phyloP scores from a whole-genome alignment of 1,140 invertebrate genomes.

The Calosoma granatense region DNA sequence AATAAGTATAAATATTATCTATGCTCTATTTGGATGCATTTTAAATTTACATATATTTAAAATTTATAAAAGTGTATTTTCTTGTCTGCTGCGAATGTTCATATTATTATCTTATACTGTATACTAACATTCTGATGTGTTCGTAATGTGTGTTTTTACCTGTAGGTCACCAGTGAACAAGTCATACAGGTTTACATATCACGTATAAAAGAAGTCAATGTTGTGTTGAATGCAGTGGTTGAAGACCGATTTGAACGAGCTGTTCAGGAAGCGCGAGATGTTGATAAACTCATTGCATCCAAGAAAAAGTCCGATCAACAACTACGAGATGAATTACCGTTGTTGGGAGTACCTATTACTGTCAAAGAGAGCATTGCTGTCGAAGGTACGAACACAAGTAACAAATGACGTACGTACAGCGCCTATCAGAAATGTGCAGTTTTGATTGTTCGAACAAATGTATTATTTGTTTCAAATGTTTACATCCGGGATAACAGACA shows the following conservation, averaged over 20 bases:
- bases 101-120: too few relatives aligned
- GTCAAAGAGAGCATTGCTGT: conserved; percentile 62
- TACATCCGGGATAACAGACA: too few relatives aligned
- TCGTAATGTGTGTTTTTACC: neutral
- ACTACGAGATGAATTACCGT: conserved; percentile 43
- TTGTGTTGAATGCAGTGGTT: conserved; percentile 61
- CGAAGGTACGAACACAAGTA: conserved; percentile 50
- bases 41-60: too few relatives aligned
- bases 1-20: too few relatives aligned
- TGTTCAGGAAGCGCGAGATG: conserved; percentile 47
- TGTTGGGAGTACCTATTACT: conserved; percentile 63
- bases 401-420: too few relatives aligned
- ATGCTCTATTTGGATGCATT: too few relatives aligned
- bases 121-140: neutral
- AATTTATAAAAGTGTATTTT: too few relatives aligned
- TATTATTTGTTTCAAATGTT: too few relatives aligned
- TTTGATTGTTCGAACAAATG: too few relatives aligned
- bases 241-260: conserved; percentile 59
- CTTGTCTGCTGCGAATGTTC: too few relatives aligned
- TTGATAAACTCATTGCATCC: conserved; percentile 42
- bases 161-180: conserved; percentile 47
- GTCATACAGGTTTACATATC: conserved; percentile 55
- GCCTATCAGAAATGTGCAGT: too few relatives aligned
- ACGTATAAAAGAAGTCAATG: conserved; percentile 60
- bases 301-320: conserved; percentile 28